Evolutionary conservation across 2,888 invertebrate genomes (phyloP).

Genomic region (Sesia apiformis): DNA sequence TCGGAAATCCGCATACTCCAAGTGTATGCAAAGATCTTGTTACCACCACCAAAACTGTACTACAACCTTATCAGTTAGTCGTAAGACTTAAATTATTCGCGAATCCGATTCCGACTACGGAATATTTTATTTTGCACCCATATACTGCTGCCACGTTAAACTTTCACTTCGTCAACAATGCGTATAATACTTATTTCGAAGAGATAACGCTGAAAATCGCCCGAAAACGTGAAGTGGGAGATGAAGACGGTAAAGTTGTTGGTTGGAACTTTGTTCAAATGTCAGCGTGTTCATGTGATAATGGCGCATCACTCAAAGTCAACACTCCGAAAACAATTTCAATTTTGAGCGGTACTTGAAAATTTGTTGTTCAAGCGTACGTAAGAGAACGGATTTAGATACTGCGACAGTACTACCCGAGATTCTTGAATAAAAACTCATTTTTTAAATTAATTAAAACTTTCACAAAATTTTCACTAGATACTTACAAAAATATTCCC

Average conservation of each 20-base stretch:
- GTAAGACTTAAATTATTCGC: neutral
- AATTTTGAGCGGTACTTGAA: conserved; percentile 5
- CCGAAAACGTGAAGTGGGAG: neutral
- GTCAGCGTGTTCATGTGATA: conserved; percentile 4
- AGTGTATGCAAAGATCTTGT: neutral
- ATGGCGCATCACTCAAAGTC: conserved; percentile 6
- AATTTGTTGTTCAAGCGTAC: conserved; percentile 1
- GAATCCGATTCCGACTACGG: neutral
- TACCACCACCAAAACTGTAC: neutral
- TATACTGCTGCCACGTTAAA: neutral
- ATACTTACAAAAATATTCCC: too few species aligned
- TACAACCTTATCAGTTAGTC: neutral
- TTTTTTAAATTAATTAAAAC: neutral
- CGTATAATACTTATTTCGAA: neutral
- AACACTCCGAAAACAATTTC: conserved; percentile 6
- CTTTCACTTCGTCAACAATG: neutral
- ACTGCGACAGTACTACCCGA: neutral
- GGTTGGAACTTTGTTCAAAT: neutral
- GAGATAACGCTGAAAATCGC: neutral
- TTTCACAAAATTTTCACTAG: too few species aligned
- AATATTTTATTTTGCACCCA: neutral
- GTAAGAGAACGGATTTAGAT: neutral
- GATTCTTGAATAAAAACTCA: neutral
- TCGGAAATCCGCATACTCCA: neutral
- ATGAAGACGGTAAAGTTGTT: neutral